Percentiles rank a stretch among this genome's conserved stretches.
Conservation (phyloP, 1,140 invertebrate species). For the Sogatella furcifera region DNA sequence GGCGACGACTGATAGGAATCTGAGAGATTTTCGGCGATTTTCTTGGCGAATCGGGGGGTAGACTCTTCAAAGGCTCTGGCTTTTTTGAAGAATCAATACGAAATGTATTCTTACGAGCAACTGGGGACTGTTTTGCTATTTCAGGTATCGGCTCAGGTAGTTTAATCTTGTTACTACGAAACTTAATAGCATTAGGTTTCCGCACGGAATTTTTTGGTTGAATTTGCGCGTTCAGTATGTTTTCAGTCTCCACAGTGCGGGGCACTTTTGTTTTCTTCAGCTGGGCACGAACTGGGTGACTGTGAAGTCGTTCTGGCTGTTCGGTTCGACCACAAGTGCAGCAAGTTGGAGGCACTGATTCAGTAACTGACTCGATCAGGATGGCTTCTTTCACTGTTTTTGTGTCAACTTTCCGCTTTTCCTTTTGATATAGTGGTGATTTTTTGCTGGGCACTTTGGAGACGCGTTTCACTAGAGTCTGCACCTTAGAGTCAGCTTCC, state of each 20-base stretch:
- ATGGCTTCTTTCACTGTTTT: constrained; percentile 27
- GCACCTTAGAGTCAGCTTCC: too few species aligned
- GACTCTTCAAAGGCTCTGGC: not conserved
- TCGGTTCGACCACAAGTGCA: constrained; percentile 42
- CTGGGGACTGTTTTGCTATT: not conserved
- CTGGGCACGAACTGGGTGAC: constrained; percentile 37
- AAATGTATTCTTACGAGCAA: constrained; percentile 9
- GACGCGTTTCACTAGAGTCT: not conserved
- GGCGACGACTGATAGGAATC: not conserved
- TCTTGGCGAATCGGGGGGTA: not conserved
- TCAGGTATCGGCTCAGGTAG: not conserved
- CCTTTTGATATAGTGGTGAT: not conserved
- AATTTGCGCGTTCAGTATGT: not conserved
- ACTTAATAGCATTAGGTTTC: constrained; percentile 41
- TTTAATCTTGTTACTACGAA: constrained; percentile 29
- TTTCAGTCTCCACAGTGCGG: constrained; percentile 4
- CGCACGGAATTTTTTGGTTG: constrained; percentile 33
- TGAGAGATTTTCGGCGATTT: not conserved
- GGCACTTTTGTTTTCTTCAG: constrained; percentile 4
- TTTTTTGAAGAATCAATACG: constrained; percentile 19
- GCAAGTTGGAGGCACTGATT: constrained; percentile 39
- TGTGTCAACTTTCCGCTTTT: not conserved
- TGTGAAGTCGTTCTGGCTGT: constrained; percentile 46
- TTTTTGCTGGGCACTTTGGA: constrained; percentile 10
- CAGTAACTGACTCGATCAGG: constrained; percentile 18